Evolutionary conservation across 2,113 vertebrate genomes (phyloP).

Genomic region (Osmerus mordax): DNA sequence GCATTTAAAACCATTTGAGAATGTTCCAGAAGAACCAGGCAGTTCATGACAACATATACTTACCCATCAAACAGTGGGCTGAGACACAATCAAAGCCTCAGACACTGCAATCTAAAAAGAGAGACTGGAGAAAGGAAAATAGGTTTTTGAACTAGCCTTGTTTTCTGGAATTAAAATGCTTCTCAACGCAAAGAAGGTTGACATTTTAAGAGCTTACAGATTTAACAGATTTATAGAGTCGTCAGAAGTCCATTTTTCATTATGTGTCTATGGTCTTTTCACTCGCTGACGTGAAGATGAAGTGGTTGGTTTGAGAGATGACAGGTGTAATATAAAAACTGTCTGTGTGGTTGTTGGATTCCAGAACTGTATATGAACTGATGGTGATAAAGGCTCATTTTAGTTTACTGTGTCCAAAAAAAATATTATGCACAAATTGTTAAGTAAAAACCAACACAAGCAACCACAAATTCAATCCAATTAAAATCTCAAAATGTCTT

Average conservation of each 20-base stretch:
- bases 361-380: slow-evolving; percentile 1
- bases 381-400: slow-evolving; percentile 6
- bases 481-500: too few relatives aligned
- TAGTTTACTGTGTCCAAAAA: neutral
- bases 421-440: neutral
- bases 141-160: slow-evolving; percentile 18
- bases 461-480: neutral
- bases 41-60: neutral
- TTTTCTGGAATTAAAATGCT: slow-evolving; percentile 24
- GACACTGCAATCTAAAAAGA: neutral
- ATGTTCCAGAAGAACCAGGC: slow-evolving; percentile 9
- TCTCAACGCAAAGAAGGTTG: slow-evolving; percentile 28
- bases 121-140: neutral
- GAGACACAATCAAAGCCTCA: neutral
- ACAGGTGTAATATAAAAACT: slow-evolving; percentile 42
- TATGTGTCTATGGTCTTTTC: slow-evolving; percentile 50
- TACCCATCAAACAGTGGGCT: neutral
- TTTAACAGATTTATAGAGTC: slow-evolving; percentile 50
- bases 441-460: neutral
- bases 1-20: slow-evolving; percentile 31
- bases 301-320: slow-evolving; percentile 46
- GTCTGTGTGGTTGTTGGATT: slow-evolving; percentile 18
- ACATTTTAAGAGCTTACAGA: slow-evolving; percentile 42
- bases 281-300: slow-evolving; percentile 59
- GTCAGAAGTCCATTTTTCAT: slow-evolving; percentile 38